A percentile compares a stretch with the other conserved stretches of the same genome.
Conservation (phyloP, 2,797 vertebrate species). For the Enteromius mattozi region DNA sequence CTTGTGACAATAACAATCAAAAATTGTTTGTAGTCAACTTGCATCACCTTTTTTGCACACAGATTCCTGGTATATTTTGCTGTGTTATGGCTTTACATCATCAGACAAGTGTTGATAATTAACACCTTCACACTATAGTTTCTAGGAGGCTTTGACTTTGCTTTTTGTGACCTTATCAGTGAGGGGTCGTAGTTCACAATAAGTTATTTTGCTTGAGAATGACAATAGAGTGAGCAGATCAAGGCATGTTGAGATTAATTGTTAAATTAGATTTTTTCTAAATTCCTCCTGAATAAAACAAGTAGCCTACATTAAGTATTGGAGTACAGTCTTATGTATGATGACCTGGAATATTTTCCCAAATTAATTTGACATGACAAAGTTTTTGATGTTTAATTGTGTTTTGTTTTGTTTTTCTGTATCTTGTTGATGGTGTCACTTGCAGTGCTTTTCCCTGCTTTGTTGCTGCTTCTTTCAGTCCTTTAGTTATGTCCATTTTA, state of each 20-base stretch:
- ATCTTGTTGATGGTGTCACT: background rate
- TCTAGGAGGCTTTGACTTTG: slow-evolving; percentile 15
- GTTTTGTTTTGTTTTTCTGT: background rate
- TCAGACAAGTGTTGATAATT: slow-evolving; percentile 48
- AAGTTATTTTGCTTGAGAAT: slow-evolving; percentile 5
- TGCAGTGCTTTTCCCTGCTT: background rate
- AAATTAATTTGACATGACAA: background rate
- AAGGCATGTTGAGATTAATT: slow-evolving; percentile 29
- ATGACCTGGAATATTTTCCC: background rate
- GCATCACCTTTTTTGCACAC: background rate
- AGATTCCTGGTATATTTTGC: slow-evolving; percentile 32
- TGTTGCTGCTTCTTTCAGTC: slow-evolving; percentile 30
- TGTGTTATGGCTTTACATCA: slow-evolving; percentile 22
- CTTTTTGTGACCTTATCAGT: slow-evolving; percentile 41
- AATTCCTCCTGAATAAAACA: slow-evolving; percentile 21
- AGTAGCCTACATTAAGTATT: background rate
- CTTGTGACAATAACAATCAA: background rate
- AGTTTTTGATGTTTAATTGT: background rate
- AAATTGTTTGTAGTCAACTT: slow-evolving; percentile 22
- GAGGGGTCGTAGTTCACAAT: slow-evolving; percentile 24
- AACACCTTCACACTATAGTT: slow-evolving; percentile 44
- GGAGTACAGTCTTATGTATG: slow-evolving; percentile 21
- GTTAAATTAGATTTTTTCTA: slow-evolving; percentile 48
- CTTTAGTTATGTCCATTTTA: background rate
- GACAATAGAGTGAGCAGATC: slow-evolving; percentile 22